These are phyloP conservation scores for Regulus satrapa DNA, from an alignment of 2,113 vertebrate genomes.

Conservation along the genomic window DNA sequence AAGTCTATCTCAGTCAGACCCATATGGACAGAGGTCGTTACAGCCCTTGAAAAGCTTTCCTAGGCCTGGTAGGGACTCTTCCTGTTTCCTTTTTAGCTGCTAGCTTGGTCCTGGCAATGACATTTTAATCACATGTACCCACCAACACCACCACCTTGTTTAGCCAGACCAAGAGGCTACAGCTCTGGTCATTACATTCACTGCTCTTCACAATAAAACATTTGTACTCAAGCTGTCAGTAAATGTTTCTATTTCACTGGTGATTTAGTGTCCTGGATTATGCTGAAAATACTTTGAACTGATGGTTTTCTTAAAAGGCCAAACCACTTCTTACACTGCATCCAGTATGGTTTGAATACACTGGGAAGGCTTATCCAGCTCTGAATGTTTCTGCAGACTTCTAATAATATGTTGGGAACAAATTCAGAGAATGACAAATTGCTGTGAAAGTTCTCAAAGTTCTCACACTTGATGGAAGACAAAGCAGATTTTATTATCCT, in stretches of 20 bases:
- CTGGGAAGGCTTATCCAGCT: not conserved
- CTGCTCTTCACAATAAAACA: constrained; percentile 27
- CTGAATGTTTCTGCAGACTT: constrained; percentile 11
- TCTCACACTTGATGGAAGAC: not conserved
- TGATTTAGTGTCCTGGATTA: constrained; percentile 60
- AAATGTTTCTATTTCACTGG: constrained; percentile 32
- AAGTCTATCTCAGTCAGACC: not conserved
- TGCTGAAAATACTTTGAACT: constrained; percentile 61
- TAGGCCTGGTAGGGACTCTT: not conserved
- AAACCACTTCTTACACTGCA: not conserved
- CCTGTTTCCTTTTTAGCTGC: constrained; percentile 18
- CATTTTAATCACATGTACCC: constrained; percentile 39
- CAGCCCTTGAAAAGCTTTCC: constrained; percentile 8
- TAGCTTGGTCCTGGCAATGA: not conserved
- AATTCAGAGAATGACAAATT: constrained; percentile 23
- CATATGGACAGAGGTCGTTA: not conserved
- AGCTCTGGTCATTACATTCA: constrained; percentile 1
- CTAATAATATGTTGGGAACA: not conserved
- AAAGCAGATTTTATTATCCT: not conserved
- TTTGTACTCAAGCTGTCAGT: constrained; percentile 49
- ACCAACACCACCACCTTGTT: not conserved
- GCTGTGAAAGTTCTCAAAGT: not conserved
- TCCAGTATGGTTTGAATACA: not conserved
- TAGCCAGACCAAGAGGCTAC: constrained; percentile 27
- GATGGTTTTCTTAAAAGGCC: constrained; percentile 46